Base-by-base conservation (phyloP, 1,140 invertebrate species). In the Drosophila rhopaloa region DNA sequence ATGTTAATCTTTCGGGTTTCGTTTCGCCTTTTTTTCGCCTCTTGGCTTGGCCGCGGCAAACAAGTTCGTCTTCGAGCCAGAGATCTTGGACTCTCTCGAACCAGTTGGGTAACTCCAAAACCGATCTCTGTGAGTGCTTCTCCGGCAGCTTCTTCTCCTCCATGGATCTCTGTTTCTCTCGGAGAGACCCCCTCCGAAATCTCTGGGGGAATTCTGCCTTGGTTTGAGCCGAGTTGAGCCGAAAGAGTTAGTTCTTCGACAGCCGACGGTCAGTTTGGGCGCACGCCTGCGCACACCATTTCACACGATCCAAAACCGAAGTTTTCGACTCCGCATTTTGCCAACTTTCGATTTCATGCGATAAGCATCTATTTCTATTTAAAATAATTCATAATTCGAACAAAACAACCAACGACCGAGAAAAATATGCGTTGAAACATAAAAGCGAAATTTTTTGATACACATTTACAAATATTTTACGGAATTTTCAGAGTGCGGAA, bases 191-290 rank as follows among this genome's bases (percentile, higher is more conserved):
- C n/a, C 29, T 16, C 40, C 40, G 19, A 44, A n/a, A 16, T 56
- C 67, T 58, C 65, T 24, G 67, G 35, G 37, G 59, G 61, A 62
- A 56, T 70, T 70, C 73, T 80, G 73, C 85, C 74, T 90, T 84
- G 82, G 77, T 80, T 72, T 48, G 58, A 67, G 63, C 68, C 76
- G 59, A 77, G 58, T 66, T 67, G 60, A 55, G 54, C 70, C 77
- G 53, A 88, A 90, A 81, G 72, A 73, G 68, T 92, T 91, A 92
- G 91, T 92, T 92, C 91, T 92, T 92, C 91, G 71, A 76, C 79
- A 81, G 59, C 71, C 82, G 82, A 86, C 91, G 88, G 88, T 92
- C 91, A 90, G 80, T 92, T 92, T 89, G 89, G 88, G 73, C 73
- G 90, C 91, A 80, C 91, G 91, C 88, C 88, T 83, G 88, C 88